These are phyloP conservation scores for Heterohyrax brucei DNA, from an alignment of 2,797 vertebrate species.

Conservation along the genomic window DNA sequence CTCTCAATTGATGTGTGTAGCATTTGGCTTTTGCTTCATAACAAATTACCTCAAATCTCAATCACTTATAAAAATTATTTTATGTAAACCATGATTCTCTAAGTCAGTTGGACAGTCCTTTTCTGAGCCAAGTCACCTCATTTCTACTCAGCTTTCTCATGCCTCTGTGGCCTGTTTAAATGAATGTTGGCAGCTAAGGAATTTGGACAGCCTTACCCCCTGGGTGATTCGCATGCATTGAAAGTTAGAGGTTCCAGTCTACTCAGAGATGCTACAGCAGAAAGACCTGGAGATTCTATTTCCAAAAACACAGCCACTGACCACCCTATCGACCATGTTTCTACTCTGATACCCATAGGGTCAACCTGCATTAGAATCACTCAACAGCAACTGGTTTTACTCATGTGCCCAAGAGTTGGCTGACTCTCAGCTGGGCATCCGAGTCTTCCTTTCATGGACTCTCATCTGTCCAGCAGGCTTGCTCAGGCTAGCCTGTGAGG, in stretches of 20 bases:
- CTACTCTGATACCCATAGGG: too few species aligned
- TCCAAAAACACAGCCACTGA: too few species aligned
- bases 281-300: too few species aligned
- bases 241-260: too few species aligned
- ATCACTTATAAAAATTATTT: background rate
- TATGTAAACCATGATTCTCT: background rate
- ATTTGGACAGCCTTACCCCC: background rate
- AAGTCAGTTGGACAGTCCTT: background rate
- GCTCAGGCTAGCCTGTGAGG: background rate
- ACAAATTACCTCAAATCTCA: background rate
- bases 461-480: background rate
- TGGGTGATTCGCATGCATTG: too few species aligned
- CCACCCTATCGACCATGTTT: too few species aligned
- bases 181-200: background rate
- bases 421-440: background rate
- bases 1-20: background rate
- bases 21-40: background rate
- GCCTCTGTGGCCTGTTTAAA: background rate
- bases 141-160: background rate
- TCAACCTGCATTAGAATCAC: too few species aligned
- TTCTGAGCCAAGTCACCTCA: background rate
- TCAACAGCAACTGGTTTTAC: too few species aligned
- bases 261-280: too few species aligned
- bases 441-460: background rate
- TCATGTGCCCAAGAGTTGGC: background rate